Percentiles rank a stretch among this genome's conserved stretches.
Evolutionary conservation across 1,140 invertebrate genomes (phyloP).

Genomic region (Macrocentrus cingulum): DNA sequence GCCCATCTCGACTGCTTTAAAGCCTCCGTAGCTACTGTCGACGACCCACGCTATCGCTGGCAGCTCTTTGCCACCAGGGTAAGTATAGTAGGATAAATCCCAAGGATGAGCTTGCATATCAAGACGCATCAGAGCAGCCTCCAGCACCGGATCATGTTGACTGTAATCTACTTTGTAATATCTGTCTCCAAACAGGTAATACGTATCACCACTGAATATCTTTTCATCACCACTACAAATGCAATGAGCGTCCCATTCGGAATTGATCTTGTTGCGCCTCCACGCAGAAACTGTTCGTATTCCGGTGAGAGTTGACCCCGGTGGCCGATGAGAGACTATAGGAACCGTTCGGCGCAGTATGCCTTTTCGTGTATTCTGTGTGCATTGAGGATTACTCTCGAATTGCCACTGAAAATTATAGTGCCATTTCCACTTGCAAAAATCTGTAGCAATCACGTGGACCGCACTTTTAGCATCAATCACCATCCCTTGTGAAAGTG

Average conservation of each 20-base stretch:
- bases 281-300: neutral
- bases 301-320: neutral
- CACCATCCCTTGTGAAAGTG: too few relatives aligned
- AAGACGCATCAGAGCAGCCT: neutral
- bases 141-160: neutral
- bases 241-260: neutral
- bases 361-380: too few relatives aligned
- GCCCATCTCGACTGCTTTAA: neutral
- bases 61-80: neutral
- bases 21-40: neutral
- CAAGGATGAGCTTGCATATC: neutral
- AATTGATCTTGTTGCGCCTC: neutral
- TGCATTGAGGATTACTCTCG: too few relatives aligned
- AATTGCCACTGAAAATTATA: too few relatives aligned
- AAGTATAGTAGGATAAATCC: neutral
- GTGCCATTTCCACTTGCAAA: neutral
- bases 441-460: neutral
- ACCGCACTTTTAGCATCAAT: neutral
- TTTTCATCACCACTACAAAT: too few relatives aligned
- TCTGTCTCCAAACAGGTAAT: too few relatives aligned
- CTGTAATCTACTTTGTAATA: neutral
- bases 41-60: neutral
- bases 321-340: neutral
- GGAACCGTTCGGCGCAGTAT: too few relatives aligned
- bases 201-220: too few relatives aligned